These are phyloP conservation scores for Pampusana beccarii DNA, from an alignment of 2,113 vertebrate species.

Conservation along the genomic window DNA sequence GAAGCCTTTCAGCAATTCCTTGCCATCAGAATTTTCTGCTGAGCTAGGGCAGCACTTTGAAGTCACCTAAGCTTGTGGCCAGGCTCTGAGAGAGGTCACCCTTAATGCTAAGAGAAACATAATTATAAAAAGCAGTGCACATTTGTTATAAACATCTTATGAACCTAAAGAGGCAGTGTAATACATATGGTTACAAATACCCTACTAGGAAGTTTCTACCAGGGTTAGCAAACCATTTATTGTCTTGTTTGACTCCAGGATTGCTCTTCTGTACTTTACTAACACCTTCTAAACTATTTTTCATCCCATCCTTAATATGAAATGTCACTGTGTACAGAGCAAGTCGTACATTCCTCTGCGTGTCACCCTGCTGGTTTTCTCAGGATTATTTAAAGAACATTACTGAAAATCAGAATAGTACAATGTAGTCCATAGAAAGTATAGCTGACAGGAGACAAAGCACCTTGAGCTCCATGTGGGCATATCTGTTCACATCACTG, in stretches of 20 bases:
- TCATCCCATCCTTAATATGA: neutral
- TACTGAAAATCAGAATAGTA: neutral
- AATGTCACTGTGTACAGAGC: neutral
- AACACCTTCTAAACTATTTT: neutral
- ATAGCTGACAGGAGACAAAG: neutral
- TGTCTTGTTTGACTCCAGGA: neutral
- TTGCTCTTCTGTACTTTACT: neutral
- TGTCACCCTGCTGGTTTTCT: neutral
- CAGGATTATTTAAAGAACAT: neutral
- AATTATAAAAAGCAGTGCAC: neutral
- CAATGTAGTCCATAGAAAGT: fast-evolving
- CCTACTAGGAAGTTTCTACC: neutral
- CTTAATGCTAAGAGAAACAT: neutral
- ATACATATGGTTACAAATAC: fast-evolving
- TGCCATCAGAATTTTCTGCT: neutral
- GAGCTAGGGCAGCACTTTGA: slow-evolving; percentile 8
- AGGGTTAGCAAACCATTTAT: neutral
- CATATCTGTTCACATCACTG: neutral
- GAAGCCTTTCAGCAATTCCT: neutral
- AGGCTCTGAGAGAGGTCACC: neutral
- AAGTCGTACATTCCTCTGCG: neutral
- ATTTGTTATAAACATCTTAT: neutral
- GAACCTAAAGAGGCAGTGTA: neutral
- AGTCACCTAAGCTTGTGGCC: neutral
- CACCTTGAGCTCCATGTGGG: neutral